Conservation (phyloP, 2,113 vertebrate genomes). For the Thunnus thynnus region DNA sequence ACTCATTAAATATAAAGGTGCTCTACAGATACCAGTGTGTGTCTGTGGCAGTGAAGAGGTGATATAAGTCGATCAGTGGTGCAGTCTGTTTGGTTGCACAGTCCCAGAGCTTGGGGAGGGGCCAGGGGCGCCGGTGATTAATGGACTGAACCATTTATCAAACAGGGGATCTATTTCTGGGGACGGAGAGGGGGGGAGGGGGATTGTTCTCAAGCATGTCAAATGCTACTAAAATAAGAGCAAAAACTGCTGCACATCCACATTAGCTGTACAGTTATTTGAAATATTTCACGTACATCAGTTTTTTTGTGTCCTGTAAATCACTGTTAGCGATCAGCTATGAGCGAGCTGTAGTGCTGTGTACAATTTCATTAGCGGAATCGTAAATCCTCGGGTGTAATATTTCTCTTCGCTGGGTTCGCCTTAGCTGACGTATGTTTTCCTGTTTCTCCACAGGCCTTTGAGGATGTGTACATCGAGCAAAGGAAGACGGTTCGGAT, state of each 20-base stretch:
- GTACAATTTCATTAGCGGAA: constrained; percentile 38
- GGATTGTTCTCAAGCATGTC: constrained; percentile 39
- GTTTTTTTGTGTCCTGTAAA: constrained; percentile 33
- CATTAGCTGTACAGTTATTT: constrained; percentile 13
- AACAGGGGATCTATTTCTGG: constrained; percentile 62
- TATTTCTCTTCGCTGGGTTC: neutral
- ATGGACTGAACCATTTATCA: constrained; percentile 69
- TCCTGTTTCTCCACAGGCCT: constrained; percentile 86
- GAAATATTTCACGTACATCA: constrained; percentile 4
- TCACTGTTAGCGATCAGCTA: constrained; percentile 5
- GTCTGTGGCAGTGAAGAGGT: constrained; percentile 11
- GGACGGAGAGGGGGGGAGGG: constrained; percentile 16
- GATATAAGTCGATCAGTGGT: constrained; percentile 3
- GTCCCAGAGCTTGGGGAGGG: constrained; percentile 40
- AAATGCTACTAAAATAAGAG: constrained; percentile 50
- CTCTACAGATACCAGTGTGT: neutral
- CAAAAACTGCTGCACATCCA: neutral
- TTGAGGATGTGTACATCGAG: constrained; percentile 99
- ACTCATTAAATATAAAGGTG: neutral
- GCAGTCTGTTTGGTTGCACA: constrained; percentile 1
- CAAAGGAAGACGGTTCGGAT: constrained; percentile 95
- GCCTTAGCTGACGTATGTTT: neutral
- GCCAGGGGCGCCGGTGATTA: constrained; percentile 55
- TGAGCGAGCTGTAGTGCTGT: neutral
- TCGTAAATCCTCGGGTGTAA: constrained; percentile 32